Evolutionary conservation across 1,140 invertebrate genomes (phyloP), one percentile per base, ranked within the genome.

Genomic region (Physella acuta): DNA sequence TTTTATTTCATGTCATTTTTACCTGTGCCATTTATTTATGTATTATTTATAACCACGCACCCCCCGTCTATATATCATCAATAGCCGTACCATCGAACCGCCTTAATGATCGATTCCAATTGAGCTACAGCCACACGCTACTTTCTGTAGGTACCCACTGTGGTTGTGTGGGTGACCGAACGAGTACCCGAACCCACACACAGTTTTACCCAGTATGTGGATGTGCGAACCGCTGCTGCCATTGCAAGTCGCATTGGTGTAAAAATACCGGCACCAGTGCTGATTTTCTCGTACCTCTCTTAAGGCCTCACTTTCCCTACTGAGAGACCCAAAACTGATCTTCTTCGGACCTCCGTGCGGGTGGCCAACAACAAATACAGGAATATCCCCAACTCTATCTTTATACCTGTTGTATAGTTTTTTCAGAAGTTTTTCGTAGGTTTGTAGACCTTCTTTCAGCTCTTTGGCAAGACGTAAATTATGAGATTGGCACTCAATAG

Each of bases 91-190:
- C n/a, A n/a, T n/a, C n/a, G n/a, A n/a, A n/a, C n/a, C n/a, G n/a
- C n/a, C n/a, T n/a, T n/a, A n/a, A n/a, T n/a, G n/a, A n/a, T n/a
- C n/a, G n/a, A n/a, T n/a, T n/a, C n/a, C n/a, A n/a, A n/a, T n/a
- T n/a, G n/a, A n/a, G n/a, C n/a, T n/a, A n/a, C n/a, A n/a, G n/a
- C n/a, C n/a, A n/a, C n/a, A n/a, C n/a, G n/a, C n/a, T n/a, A n/a
- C 39, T 11, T 44, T 20, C 39, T 44, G 8, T 8, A 8, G 8
- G 8, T 20, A 11, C 8, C 8, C 8, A 28, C 58, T 60, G 31
- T 60, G 58, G 31, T 60, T 60, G 37, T 60, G 58, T 34, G 58
- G n/a, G 20, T 60, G 58, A 24, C 58, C 58, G 24, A 60, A 60
- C 58, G 31, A 60, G 26, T 60, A 60, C 3, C 58, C 58, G n/a